phyloP scores from a whole-genome alignment of 1,140 invertebrate genomes.

The Ruditapes philippinarum region DNA sequence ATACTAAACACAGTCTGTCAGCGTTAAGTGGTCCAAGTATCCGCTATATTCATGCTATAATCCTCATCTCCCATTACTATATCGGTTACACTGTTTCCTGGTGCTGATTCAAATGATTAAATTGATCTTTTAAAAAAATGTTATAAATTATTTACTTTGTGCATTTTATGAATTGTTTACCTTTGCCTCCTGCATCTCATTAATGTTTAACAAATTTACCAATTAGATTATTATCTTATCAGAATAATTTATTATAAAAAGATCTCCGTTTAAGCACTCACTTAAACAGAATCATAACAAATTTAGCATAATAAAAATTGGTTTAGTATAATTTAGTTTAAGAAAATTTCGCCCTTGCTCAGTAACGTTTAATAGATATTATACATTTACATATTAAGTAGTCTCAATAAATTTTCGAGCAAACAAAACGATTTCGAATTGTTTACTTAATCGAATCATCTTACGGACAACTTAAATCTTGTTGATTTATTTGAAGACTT shows the following conservation, averaged over 20 bases:
- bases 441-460: slow-evolving; percentile 17
- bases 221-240: no score
- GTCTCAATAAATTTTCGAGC: slow-evolving; percentile 6
- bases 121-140: neutral
- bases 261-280: no score
- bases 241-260: no score
- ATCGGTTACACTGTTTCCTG: neutral
- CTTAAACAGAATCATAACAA: no score
- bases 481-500: neutral
- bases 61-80: neutral
- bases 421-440: slow-evolving; percentile 17
- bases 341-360: no score
- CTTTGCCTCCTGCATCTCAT: neutral
- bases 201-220: neutral
- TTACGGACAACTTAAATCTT: neutral
- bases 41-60: neutral
- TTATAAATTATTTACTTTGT: neutral
- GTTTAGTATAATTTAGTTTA: no score
- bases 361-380: neutral
- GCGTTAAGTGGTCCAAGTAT: slow-evolving; percentile 16
- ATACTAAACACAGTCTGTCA: neutral
- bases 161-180: neutral
- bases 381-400: neutral
- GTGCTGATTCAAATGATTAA: neutral
- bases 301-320: no score